These are phyloP conservation scores for Aphidius colemani DNA, from an alignment of 2,888 invertebrate species.

Conservation along the genomic window DNA sequence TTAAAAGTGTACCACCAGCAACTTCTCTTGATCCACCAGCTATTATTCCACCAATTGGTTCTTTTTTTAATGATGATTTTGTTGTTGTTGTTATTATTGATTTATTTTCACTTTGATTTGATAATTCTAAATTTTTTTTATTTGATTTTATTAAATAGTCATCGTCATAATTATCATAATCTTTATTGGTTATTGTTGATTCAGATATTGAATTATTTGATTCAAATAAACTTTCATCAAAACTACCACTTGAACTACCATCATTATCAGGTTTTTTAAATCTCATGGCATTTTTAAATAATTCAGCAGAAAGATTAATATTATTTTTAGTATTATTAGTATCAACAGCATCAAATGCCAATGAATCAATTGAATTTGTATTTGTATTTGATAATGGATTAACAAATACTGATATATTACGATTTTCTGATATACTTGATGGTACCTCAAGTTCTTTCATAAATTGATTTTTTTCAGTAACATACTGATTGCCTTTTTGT, in stretches of 20 bases:
- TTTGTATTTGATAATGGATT: slow-evolving; percentile 65
- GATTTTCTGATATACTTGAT: slow-evolving; percentile 60
- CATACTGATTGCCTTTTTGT: slow-evolving; percentile 59
- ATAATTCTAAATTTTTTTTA: slow-evolving; percentile 50
- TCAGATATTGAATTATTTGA: slow-evolving; percentile 39
- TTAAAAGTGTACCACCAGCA: slow-evolving; percentile 55
- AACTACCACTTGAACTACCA: slow-evolving; percentile 48
- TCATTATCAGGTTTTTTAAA: slow-evolving; percentile 53
- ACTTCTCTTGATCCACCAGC: slow-evolving; percentile 51
- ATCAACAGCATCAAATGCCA: slow-evolving; percentile 50
- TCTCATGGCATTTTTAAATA: slow-evolving; percentile 54
- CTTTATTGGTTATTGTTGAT: no score
- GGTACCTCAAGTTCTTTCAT: slow-evolving; percentile 63
- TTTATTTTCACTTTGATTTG: slow-evolving; percentile 54
- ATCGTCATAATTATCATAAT: slow-evolving; percentile 10
- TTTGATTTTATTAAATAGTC: slow-evolving; percentile 52
- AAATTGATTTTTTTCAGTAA: slow-evolving; percentile 58
- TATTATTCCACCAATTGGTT: slow-evolving; percentile 35
- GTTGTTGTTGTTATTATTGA: slow-evolving; percentile 23
- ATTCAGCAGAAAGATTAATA: slow-evolving; percentile 45
- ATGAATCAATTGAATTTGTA: slow-evolving; percentile 54
- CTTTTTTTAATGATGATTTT: slow-evolving; percentile 25
- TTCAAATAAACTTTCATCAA: slow-evolving; percentile 56
- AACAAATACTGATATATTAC: slow-evolving; percentile 69
- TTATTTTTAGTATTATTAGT: slow-evolving; percentile 27